phyloP scores from a whole-genome alignment of 2,797 vertebrate species.

The Gambelia wislizenii region DNA sequence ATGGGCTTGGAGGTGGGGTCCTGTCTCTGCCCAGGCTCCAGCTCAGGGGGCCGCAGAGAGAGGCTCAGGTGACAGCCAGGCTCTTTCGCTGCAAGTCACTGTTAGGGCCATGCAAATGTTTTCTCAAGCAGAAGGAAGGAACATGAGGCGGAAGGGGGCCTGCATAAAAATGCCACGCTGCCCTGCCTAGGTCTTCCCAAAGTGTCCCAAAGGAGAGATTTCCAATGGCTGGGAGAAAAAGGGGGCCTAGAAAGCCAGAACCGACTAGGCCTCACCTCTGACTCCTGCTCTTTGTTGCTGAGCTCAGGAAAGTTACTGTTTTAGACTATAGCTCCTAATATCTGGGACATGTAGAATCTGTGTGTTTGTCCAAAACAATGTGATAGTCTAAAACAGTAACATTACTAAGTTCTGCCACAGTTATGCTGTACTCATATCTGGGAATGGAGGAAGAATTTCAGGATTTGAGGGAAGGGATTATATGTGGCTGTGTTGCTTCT shows the following conservation, averaged over 20 bases:
- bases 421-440: background rate
- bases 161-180: background rate
- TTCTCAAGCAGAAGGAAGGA: background rate
- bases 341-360: too few species aligned
- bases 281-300: background rate
- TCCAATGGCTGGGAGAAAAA: background rate
- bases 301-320: too few species aligned
- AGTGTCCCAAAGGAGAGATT: too few species aligned
- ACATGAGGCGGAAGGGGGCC: too few species aligned
- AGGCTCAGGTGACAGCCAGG: conserved; percentile 13
- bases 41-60: conserved; percentile 27
- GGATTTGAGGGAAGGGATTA: background rate
- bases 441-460: background rate
- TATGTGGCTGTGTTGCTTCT: background rate
- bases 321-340: too few species aligned
- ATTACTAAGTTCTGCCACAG: background rate
- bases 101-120: background rate
- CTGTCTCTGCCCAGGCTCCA: conserved; percentile 20
- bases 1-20: conserved; percentile 29
- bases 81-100: background rate
- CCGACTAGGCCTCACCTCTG: background rate
- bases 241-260: too few species aligned
- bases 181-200: background rate
- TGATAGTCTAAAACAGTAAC: too few species aligned
- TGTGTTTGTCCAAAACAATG: too few species aligned